Percentiles rank a stretch among this genome's conserved stretches.
Evolutionary conservation across 2,888 invertebrate genomes (phyloP).

Genomic region (Drosophila basisetae): DNA sequence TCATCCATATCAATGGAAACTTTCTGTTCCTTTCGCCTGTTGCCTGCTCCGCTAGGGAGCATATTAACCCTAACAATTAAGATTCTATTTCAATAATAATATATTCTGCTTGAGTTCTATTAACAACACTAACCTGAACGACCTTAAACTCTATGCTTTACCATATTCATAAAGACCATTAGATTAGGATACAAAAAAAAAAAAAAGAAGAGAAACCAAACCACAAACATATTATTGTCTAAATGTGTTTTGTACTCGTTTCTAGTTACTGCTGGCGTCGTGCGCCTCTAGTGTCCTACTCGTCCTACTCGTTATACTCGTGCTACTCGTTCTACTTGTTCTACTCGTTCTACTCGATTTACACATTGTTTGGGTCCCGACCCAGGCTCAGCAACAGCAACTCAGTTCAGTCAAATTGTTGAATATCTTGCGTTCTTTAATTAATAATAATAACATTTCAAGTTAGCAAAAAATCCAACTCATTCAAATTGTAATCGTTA

Average conservation of each 20-base stretch:
- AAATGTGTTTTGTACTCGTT: slow-evolving; percentile 73
- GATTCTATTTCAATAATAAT: slow-evolving; percentile 20
- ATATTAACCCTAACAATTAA: slow-evolving; percentile 54
- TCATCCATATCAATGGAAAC: slow-evolving; percentile 24
- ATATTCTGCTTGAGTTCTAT: slow-evolving; percentile 43
- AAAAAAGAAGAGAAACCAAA: neutral
- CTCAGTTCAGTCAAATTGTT: slow-evolving; percentile 53
- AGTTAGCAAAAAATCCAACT: slow-evolving; percentile 43
- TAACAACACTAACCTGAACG: slow-evolving; percentile 54
- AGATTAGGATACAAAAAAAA: slow-evolving; percentile 1
- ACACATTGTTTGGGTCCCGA: slow-evolving; percentile 55
- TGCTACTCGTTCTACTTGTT: slow-evolving; percentile 64
- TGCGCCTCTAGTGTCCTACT: slow-evolving; percentile 73
- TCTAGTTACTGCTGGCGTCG: slow-evolving; percentile 83
- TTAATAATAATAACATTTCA: slow-evolving; percentile 44
- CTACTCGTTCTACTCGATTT: slow-evolving; percentile 57
- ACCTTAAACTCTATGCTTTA: slow-evolving; percentile 40
- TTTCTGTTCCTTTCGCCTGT: slow-evolving; percentile 14
- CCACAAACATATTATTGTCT: slow-evolving; percentile 35
- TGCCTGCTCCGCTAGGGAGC: slow-evolving; percentile 17
- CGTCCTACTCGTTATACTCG: slow-evolving; percentile 53
- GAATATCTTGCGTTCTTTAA: slow-evolving; percentile 50
- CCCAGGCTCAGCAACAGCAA: slow-evolving; percentile 39
- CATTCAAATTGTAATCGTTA: slow-evolving; percentile 48
- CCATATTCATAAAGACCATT: slow-evolving; percentile 30